A percentile compares a stretch with the other conserved stretches of the same genome.
Conservation (phyloP, 2,888 invertebrate genomes). For the Sinotaia quadrata region DNA sequence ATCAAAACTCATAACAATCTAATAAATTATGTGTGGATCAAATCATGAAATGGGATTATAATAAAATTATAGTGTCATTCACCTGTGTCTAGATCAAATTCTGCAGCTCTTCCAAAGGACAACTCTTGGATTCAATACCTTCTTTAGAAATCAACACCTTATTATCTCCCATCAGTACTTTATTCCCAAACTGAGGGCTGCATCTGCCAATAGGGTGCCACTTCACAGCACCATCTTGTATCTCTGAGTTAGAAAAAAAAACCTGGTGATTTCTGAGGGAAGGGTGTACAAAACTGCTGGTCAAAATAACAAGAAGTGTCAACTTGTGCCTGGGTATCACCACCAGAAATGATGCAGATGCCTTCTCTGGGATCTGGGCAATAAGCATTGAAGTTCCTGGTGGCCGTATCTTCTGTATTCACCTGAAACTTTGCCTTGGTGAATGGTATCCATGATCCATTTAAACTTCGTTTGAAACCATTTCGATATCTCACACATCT, state of each 20-base stretch:
- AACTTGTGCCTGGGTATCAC: background rate
- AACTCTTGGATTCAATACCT: no score
- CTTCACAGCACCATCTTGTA: no score
- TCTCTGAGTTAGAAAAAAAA: background rate
- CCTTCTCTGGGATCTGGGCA: conserved; percentile 8
- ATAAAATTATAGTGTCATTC: no score
- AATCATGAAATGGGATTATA: no score
- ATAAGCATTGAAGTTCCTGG: conserved; percentile 14
- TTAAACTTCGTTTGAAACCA: conserved; percentile 42
- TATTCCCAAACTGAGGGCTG: no score
- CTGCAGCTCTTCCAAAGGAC: no score
- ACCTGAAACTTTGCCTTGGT: conserved; percentile 42
- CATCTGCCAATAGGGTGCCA: no score
- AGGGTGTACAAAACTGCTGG: background rate
- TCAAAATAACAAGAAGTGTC: conserved; percentile 8
- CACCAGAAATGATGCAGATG: conserved; percentile 19
- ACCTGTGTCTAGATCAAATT: no score
- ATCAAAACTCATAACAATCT: no score
- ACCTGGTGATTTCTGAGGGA: background rate
- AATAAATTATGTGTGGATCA: no score
- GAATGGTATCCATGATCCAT: conserved; percentile 46
- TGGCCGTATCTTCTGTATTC: conserved; percentile 35
- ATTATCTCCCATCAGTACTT: no score
- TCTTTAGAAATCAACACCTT: no score
- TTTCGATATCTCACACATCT: conserved; percentile 33